A percentile compares a stretch with the other conserved stretches of the same genome.
phyloP scores from a whole-genome alignment of 2,888 invertebrate genomes.

The Hirtodrosophila cameraria region DNA sequence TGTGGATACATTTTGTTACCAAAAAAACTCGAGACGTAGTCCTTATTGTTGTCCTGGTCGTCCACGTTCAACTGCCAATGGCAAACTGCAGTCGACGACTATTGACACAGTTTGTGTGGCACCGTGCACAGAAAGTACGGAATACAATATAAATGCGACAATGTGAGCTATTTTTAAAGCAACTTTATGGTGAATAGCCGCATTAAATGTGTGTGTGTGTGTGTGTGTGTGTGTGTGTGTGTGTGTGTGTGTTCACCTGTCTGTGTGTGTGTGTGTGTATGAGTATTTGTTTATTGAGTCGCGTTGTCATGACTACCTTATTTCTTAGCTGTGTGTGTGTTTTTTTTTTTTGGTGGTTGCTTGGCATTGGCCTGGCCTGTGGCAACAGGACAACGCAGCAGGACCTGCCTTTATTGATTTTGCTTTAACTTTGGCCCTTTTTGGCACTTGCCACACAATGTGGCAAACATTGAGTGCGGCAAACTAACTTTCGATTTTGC shows the following conservation, averaged over 20 bases:
- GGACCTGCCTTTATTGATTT: slow-evolving; percentile 66
- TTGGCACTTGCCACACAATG: slow-evolving; percentile 48
- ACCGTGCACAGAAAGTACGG: slow-evolving; percentile 23
- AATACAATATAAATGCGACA: slow-evolving; percentile 59
- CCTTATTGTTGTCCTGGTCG: background rate
- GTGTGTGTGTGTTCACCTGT: slow-evolving; percentile 9
- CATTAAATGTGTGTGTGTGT: slow-evolving; percentile 34
- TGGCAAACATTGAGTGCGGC: slow-evolving; percentile 47
- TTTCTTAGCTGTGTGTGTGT: slow-evolving; percentile 44
- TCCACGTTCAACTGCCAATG: slow-evolving; percentile 39
- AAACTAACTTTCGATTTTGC: slow-evolving; percentile 72
- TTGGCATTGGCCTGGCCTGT: slow-evolving; percentile 74
- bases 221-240: slow-evolving; percentile 4
- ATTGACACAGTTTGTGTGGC: slow-evolving; percentile 66
- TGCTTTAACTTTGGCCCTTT: slow-evolving; percentile 43
- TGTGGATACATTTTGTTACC: slow-evolving; percentile 80
- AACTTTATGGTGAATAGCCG: slow-evolving; percentile 67
- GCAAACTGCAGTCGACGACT: slow-evolving; percentile 44
- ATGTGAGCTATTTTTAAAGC: slow-evolving; percentile 71
- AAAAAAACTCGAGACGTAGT: slow-evolving; percentile 14
- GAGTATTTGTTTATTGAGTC: slow-evolving; percentile 68
- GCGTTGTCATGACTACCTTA: slow-evolving; percentile 62
- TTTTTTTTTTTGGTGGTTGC: slow-evolving; percentile 65
- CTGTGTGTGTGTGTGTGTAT: slow-evolving; percentile 16
- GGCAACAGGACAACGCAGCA: slow-evolving; percentile 22